Percentiles rank a stretch among this genome's conserved stretches.
Conservation (phyloP, 2,113 vertebrate genomes). For the Boulengeromyrus knoepffleri region DNA sequence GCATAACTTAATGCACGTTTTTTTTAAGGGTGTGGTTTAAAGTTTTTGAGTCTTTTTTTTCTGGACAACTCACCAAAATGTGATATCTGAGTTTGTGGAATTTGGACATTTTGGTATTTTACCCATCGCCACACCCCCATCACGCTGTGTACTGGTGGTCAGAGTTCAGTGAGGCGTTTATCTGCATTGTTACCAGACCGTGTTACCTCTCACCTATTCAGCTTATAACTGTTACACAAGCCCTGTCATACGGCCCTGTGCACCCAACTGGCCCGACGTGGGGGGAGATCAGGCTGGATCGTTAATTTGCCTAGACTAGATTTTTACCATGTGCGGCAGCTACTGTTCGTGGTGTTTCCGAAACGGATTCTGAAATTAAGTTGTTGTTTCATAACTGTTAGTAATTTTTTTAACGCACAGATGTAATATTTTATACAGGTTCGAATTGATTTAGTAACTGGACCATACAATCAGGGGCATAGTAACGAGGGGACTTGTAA, state of each 20-base stretch:
- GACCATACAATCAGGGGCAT: not conserved
- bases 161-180: not conserved
- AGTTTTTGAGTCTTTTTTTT: not conserved
- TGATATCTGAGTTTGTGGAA: not conserved
- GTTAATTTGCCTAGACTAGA: not conserved
- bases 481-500: not conserved
- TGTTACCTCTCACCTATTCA: conserved; percentile 43
- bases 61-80: not conserved
- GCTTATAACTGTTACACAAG: conserved; percentile 10
- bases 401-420: not conserved
- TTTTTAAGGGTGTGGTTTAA: not conserved
- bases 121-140: not conserved
- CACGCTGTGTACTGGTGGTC: not conserved
- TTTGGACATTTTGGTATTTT: not conserved
- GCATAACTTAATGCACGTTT: not conserved
- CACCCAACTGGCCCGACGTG: not conserved
- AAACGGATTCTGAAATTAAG: not conserved
- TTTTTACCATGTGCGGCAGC: not conserved
- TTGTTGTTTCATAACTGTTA: not conserved
- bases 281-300: not conserved
- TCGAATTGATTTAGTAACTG: not conserved
- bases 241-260: not conserved
- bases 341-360: not conserved
- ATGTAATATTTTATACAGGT: not conserved
- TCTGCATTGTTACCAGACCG: not conserved